A percentile compares a stretch with the other conserved stretches of the same genome.
Conservation (phyloP, 1,140 invertebrate genomes). For the Conus betulinus region DNA sequence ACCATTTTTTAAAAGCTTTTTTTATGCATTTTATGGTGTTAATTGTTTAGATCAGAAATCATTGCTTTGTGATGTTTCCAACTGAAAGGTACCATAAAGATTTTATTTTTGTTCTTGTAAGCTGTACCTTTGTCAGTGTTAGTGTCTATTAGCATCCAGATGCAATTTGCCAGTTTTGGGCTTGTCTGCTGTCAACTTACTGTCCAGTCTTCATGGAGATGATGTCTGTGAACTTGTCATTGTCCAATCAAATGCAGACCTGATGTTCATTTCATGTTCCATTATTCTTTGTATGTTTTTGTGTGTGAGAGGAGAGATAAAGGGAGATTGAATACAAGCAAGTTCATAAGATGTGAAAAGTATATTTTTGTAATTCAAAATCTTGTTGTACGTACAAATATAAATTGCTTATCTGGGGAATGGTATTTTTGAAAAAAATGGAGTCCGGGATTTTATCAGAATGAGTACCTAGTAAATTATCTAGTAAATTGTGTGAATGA, state of each 20-base stretch:
- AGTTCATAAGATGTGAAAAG: background rate
- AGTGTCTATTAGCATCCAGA: background rate
- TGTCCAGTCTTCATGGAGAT: background rate
- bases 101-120: too few relatives aligned
- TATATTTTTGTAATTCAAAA: background rate
- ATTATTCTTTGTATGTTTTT: background rate
- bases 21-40: background rate
- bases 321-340: background rate
- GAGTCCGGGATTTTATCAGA: background rate
- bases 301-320: background rate
- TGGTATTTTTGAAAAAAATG: background rate
- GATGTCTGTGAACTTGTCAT: background rate
- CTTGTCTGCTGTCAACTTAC: background rate
- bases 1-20: background rate
- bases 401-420: background rate
- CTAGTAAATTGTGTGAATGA: too few relatives aligned
- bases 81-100: too few relatives aligned
- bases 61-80: background rate
- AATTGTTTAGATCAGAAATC: background rate
- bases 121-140: background rate
- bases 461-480: background rate
- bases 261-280: background rate
- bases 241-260: too few relatives aligned
- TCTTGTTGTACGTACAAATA: background rate
- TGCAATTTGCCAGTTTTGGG: background rate